Evolutionary conservation across 2,888 invertebrate genomes (phyloP).

Genomic region (Conus canariensis): DNA sequence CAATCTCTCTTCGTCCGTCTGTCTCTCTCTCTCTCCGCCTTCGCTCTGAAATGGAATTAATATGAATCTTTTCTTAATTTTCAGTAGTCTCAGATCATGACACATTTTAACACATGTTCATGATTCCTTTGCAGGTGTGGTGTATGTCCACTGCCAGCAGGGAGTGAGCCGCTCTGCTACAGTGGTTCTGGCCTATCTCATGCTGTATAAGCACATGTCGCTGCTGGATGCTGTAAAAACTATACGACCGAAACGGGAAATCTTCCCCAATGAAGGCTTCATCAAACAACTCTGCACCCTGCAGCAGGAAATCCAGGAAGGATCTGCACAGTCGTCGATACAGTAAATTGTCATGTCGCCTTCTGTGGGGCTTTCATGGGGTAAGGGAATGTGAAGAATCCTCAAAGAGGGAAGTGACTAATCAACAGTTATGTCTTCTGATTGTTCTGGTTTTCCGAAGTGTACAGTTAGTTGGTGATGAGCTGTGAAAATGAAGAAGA

Average conservation of each 20-base stretch:
- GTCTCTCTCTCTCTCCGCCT: no score
- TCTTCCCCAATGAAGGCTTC: conserved; percentile 81
- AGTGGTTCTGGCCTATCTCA: conserved; percentile 79
- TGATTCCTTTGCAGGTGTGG: conserved; percentile 72
- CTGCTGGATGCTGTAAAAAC: conserved; percentile 78
- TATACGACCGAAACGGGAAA: conserved; percentile 77
- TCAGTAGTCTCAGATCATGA: no score
- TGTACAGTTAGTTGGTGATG: neutral
- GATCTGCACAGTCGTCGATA: neutral
- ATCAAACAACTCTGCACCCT: conserved; percentile 74
- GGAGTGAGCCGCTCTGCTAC: conserved; percentile 81
- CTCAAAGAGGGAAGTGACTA: neutral
- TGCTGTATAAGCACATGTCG: conserved; percentile 78
- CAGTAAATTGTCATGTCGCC: neutral
- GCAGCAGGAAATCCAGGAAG: conserved; percentile 53
- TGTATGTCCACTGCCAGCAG: conserved; percentile 80
- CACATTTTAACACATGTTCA: no score
- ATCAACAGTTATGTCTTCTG: neutral
- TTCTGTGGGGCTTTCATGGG: neutral
- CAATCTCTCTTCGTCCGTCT: no score
- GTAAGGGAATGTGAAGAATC: no score
- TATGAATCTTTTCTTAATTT: no score
- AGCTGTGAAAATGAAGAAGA: neutral
- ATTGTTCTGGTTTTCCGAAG: neutral
- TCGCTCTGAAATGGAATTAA: no score